Base-by-base conservation (phyloP, 2,113 vertebrate species). In the Leptobrachium leishanense region DNA sequence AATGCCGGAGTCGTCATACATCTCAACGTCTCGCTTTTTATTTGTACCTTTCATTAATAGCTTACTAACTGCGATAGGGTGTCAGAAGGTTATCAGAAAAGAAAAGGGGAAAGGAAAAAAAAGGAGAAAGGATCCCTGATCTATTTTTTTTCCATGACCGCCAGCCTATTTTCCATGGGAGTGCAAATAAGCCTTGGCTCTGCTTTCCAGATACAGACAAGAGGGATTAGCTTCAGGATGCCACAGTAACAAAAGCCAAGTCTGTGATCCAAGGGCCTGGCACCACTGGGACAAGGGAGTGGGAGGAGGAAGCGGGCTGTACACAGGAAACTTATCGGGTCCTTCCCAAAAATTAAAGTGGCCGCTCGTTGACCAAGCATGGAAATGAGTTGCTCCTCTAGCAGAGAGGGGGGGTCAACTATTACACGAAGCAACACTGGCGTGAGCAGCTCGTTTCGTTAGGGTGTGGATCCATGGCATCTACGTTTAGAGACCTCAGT, bases 221-320 rank as follows among this genome's bases (percentile, higher is more conserved):
- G 71, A 80, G 77, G 77, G 71, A 80, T 80, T 80, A 82, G 62
- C 74, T 65, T 70, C 65, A 74, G 76, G 76, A 83, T 81, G 77
- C 77, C 68, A 83, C 68, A 55, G 59, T 79, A 70, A 83, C 82
- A 83, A 83, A 76, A 80, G 82, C 77, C 59, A 74, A 74, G 82
- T 6, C 65, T 80, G 68, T 81, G 77, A 80, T 68, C 77, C 71
- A 68, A 79, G 70, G 77, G 62, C 77, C 77, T 80, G 77, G 77
- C 77, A 80, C 77, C 77, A 20, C 63, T 80, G 71, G 76, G 63
- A 68, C 71, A 46, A 13, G n/a, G 3, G 68, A n/a, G 6, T 66
- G 77, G 77, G 77, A 67, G 77, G 71, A n/a, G 64, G 15, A 15
- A 80, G 64, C 12, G 62, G 62, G 77, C 41, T 57, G 42, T 53